Conservation (phyloP, 2,888 invertebrate genomes). For the Rutpela maculata region DNA sequence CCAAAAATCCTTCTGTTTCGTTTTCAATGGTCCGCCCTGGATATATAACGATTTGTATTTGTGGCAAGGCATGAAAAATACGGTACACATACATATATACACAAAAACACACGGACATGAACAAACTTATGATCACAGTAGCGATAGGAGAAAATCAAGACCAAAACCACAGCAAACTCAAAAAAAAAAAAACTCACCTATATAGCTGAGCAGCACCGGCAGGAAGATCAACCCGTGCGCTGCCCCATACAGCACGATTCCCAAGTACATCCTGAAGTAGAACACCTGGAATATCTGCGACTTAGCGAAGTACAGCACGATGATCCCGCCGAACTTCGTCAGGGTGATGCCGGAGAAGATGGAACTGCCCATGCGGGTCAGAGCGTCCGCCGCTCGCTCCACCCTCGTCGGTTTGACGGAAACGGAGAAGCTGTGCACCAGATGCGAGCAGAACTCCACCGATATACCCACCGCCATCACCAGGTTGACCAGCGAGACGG, state of each 20-base stretch:
- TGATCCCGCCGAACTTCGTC: conserved; percentile 98
- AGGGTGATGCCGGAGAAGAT: conserved; percentile 98
- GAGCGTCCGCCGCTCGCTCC: conserved; percentile 87
- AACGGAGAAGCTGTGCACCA: conserved; percentile 93
- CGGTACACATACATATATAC: background rate
- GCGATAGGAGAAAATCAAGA: conserved; percentile 3
- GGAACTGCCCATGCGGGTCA: conserved; percentile 95
- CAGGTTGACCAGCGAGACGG: conserved; percentile 97
- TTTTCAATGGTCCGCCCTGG: no score
- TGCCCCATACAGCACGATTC: conserved; percentile 97
- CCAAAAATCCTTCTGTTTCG: no score
- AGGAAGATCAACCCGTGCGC: conserved; percentile 98
- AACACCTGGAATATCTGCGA: conserved; percentile 91
- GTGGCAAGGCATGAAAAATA: no score
- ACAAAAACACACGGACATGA: background rate
- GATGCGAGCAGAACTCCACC: conserved; percentile 98
- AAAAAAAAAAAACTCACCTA: conserved; percentile 82
- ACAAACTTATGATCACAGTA: conserved; percentile 12
- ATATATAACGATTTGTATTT: no score
- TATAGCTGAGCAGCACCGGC: conserved; percentile 97
- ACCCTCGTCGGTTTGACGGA: conserved; percentile 84
- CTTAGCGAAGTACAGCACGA: conserved; percentile 97
- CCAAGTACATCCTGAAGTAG: conserved; percentile 83
- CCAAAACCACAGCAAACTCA: conserved; percentile 9
- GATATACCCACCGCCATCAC: conserved; percentile 98